Conservation (phyloP, 2,797 vertebrate species). For the Alouatta caraya region DNA sequence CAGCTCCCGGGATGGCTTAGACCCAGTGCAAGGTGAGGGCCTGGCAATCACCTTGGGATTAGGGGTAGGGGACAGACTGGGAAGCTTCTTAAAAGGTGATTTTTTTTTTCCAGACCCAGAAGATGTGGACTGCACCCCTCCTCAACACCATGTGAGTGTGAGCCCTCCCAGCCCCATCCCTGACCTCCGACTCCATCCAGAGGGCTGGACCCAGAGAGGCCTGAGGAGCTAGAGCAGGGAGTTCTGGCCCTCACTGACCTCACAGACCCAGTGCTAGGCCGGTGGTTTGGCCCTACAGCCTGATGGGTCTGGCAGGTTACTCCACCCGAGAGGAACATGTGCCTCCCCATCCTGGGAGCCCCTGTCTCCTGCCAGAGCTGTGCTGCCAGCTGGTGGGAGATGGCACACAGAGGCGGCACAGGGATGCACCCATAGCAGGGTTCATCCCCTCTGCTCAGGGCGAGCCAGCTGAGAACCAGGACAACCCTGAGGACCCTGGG, state of each 20-base stretch:
- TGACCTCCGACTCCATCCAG: neutral
- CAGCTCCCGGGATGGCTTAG: neutral
- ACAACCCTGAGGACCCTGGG: constrained; percentile 14
- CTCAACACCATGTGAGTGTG: constrained; percentile 90
- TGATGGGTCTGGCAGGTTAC: neutral
- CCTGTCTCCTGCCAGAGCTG: neutral
- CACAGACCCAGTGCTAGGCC: neutral
- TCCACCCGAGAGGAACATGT: accelerated
- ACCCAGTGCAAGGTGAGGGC: neutral
- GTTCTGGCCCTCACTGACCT: neutral
- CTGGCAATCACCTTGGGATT: neutral
- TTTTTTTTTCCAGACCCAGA: constrained; percentile 89
- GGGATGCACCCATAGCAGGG: neutral
- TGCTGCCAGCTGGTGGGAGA: neutral
- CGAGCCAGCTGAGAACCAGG: neutral
- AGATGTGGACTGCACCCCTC: constrained; percentile 92
- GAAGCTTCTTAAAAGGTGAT: neutral
- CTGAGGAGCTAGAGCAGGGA: neutral
- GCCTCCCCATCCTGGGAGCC: neutral
- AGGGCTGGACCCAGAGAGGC: neutral
- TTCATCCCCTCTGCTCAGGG: constrained; percentile 34
- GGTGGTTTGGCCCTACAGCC: neutral
- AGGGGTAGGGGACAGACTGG: neutral
- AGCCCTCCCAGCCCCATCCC: accelerated
- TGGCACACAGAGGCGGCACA: neutral